Percentiles rank a stretch among this genome's conserved stretches.
These are phyloP conservation scores for Ephydatia muelleri DNA, from an alignment of 37 sponge, comb jelly and placozoan genomes.

Conservation along the genomic window DNA sequence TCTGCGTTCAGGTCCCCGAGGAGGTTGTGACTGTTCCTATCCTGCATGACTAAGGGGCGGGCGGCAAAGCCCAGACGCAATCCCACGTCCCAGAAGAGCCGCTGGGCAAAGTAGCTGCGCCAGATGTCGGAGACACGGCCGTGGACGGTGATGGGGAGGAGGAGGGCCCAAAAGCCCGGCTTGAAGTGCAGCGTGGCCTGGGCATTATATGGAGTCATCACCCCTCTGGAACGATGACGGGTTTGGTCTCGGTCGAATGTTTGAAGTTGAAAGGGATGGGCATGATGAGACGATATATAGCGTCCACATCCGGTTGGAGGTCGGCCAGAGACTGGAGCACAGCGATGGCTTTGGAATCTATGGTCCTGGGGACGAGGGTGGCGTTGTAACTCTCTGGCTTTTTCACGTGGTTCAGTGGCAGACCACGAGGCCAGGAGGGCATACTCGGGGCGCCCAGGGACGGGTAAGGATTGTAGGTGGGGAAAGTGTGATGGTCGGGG, in stretches of 20 bases:
- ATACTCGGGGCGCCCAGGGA: slow-evolving; percentile 38
- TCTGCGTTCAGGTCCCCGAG: slow-evolving; percentile 45
- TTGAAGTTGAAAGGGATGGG: slow-evolving; percentile 55
- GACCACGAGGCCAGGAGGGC: slow-evolving; percentile 64
- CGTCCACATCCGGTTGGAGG: slow-evolving; percentile 66
- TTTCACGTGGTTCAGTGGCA: slow-evolving; percentile 52
- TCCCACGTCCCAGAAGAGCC: slow-evolving; percentile 55
- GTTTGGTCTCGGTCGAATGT: slow-evolving; percentile 22
- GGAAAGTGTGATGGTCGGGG: slow-evolving; percentile 32
- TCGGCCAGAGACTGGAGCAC: slow-evolving; percentile 64
- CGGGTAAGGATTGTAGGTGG: slow-evolving; percentile 64
- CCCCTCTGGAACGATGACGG: slow-evolving; percentile 30
- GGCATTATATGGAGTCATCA: slow-evolving; percentile 61
- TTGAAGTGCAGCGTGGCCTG: slow-evolving; percentile 58
- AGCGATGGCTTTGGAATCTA: slow-evolving; percentile 8
- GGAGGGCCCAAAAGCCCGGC: slow-evolving; percentile 36
- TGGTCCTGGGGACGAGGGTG: not conserved
- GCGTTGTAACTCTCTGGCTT: slow-evolving; percentile 3
- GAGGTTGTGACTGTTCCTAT: slow-evolving; percentile 47
- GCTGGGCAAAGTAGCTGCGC: slow-evolving; percentile 58
- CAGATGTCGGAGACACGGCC: slow-evolving; percentile 66
- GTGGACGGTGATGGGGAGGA: slow-evolving; percentile 49
- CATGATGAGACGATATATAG: slow-evolving; percentile 56
- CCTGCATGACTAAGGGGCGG: slow-evolving; percentile 41
- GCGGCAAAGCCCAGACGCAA: slow-evolving; percentile 31